Evolutionary conservation across 2,797 vertebrate species (phyloP), one percentile per base, ranked within the genome.

Genomic region (Eurystomus glaucurus): DNA sequence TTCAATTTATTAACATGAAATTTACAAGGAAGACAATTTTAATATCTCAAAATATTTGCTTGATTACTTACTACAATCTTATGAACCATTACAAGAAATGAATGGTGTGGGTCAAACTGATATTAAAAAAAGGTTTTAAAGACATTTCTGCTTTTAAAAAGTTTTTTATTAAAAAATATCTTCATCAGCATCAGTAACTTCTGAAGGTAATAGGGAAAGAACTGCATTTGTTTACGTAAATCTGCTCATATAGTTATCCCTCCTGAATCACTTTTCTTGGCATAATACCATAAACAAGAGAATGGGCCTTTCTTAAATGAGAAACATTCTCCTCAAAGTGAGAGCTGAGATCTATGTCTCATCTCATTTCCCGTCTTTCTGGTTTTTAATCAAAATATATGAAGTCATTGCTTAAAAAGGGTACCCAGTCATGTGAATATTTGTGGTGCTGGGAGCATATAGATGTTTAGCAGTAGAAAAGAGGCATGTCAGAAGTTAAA

Each of bases 281-380:
- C 23, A 74, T 23, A 72, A 45, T 71, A 78, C 80, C 85, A 83
- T 57, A 91, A 91, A 60, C 3, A 35, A 85, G 60, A 89, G 92
- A 70, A 35, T 43, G 58, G 17, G 18, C 26, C 13, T 51, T 70
- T 74, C 55, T 88, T 61, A 93, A 91, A 89, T 62, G 92, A 82
- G 81, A 92, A 95, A 87, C 55, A 74, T 33, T 48, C 51, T 85
- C 20, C 74, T 89, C 26, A 48, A 85, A 85, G 64, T 43, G 55
- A 91, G 64, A 87, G 19, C 62, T 70, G 66, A 87, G 72, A 77
- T 85, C 60, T 75, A 22, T n/a, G 6, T 74, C 26, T 91, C 72
- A 78, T 92, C 70, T 92, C 10, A 85, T 91, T 95, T 95, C 91
- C 94, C 57, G 55, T 51, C 58, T 72, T 92, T 88, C 75, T 94